phyloP scores from a whole-genome alignment of 2,888 invertebrate species.

The Sphinx pinastri region DNA sequence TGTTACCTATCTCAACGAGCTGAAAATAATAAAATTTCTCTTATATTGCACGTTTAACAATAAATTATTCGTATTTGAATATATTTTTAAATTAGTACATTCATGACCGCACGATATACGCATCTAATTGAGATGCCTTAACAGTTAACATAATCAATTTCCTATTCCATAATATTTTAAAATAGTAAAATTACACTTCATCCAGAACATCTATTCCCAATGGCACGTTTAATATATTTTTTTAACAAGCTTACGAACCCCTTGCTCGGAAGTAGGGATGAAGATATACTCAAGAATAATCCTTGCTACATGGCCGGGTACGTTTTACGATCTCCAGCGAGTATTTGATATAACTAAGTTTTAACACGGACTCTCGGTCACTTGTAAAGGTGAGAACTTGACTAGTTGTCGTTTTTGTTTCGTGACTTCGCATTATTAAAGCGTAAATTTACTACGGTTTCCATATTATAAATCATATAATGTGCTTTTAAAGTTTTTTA shows the following conservation, averaged over 20 bases:
- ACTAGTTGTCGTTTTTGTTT: conserved; percentile 14
- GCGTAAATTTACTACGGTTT: too few relatives aligned
- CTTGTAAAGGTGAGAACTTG: neutral
- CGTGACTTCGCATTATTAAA: neutral
- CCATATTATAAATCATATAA: too few relatives aligned
- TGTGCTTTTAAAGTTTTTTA: too few relatives aligned
- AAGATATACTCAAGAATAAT: conserved; percentile 23
- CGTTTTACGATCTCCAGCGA: conserved; percentile 27
- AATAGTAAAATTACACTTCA: neutral
- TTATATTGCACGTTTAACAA: too few relatives aligned
- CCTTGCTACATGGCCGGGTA: conserved; percentile 21
- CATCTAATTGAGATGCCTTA: too few relatives aligned
- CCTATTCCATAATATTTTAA: neutral
- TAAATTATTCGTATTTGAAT: too few relatives aligned
- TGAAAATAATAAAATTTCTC: too few relatives aligned
- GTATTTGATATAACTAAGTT: conserved; percentile 25
- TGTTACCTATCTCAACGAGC: too few relatives aligned
- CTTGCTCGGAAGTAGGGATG: conserved; percentile 21
- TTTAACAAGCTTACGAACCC: conserved; percentile 22
- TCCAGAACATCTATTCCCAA: neutral
- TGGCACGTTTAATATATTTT: conserved; percentile 20
- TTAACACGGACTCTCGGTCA: conserved; percentile 20
- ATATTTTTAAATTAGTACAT: too few relatives aligned
- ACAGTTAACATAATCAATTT: too few relatives aligned
- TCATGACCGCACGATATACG: too few relatives aligned